Conservation (phyloP, 2,113 vertebrate species). For the Cavia porcellus region DNA sequence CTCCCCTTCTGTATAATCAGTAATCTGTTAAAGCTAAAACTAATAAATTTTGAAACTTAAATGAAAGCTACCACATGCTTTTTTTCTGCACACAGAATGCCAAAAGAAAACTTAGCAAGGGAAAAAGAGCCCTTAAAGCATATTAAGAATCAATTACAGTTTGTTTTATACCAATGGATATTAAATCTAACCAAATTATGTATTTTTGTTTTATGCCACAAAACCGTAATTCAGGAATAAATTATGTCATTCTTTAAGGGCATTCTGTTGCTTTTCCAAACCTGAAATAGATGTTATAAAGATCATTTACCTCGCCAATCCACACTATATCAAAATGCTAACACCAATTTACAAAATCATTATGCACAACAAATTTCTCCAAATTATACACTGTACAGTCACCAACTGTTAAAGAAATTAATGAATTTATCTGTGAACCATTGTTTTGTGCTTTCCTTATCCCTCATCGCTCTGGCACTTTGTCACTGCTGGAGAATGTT, state of each 20-base stretch:
- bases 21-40: slow-evolving; percentile 72
- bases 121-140: slow-evolving; percentile 82
- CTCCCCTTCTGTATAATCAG: slow-evolving; percentile 57
- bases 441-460: slow-evolving; percentile 87
- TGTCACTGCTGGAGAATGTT: slow-evolving; percentile 83
- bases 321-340: slow-evolving; percentile 80
- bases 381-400: slow-evolving; percentile 84
- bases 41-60: slow-evolving; percentile 66
- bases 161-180: slow-evolving; percentile 75
- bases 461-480: slow-evolving; percentile 83
- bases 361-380: slow-evolving; percentile 76
- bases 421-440: slow-evolving; percentile 71
- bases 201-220: slow-evolving; percentile 75
- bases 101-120: slow-evolving; percentile 69
- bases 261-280: slow-evolving; percentile 73
- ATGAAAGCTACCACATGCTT: slow-evolving; percentile 70
- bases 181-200: slow-evolving; percentile 77
- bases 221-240: slow-evolving; percentile 70
- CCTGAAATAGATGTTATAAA: slow-evolving; percentile 76
- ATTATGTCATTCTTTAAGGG: slow-evolving; percentile 74
- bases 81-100: slow-evolving; percentile 67
- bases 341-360: slow-evolving; percentile 77
- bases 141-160: slow-evolving; percentile 70
- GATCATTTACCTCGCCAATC: slow-evolving; percentile 73
- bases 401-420: slow-evolving; percentile 84